Percentiles rank a stretch among this genome's conserved stretches.
Evolutionary conservation across 1,140 invertebrate genomes (phyloP).

Genomic region (Hydropsyche tenuis): DNA sequence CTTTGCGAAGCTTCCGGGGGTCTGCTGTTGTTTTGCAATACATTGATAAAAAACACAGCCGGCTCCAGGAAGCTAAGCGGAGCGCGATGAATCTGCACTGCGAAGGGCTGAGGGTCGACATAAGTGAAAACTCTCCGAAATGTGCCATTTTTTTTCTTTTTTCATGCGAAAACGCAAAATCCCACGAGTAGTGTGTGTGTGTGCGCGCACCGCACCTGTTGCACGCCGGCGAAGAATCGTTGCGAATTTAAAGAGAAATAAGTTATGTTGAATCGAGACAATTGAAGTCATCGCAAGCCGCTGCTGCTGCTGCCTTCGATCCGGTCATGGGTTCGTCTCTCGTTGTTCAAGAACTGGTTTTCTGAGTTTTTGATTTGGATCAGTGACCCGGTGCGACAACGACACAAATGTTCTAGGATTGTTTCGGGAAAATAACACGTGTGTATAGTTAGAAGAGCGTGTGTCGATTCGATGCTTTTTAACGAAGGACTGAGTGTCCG

Average conservation of each 20-base stretch:
- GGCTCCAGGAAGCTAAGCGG: conserved; percentile 41
- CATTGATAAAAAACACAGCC: conserved; percentile 33
- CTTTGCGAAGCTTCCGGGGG: conserved; percentile 48
- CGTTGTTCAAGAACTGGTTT: conserved; percentile 18
- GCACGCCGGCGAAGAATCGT: not conserved
- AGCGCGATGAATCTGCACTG: conserved; percentile 22
- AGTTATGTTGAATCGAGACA: not conserved
- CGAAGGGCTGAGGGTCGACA: conserved; percentile 8
- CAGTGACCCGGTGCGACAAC: conserved; percentile 20
- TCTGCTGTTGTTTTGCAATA: conserved; percentile 32
- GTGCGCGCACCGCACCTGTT: conserved; percentile 12
- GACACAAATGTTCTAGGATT: not conserved
- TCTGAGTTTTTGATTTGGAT: conserved; percentile 18
- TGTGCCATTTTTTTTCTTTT: conserved; percentile 15
- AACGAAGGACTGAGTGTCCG: too few relatives aligned
- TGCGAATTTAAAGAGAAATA: not conserved
- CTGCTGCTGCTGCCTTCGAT: not conserved
- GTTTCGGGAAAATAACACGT: not conserved
- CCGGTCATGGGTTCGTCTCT: not conserved
- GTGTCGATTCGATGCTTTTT: too few relatives aligned
- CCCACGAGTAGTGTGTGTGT: not conserved
- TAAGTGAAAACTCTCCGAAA: conserved; percentile 21
- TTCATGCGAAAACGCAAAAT: not conserved
- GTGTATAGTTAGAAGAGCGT: too few relatives aligned
- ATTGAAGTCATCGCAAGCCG: too few relatives aligned